Conservation (phyloP, 2,113 vertebrate genomes). For the Himantopus leucocephalus region DNA sequence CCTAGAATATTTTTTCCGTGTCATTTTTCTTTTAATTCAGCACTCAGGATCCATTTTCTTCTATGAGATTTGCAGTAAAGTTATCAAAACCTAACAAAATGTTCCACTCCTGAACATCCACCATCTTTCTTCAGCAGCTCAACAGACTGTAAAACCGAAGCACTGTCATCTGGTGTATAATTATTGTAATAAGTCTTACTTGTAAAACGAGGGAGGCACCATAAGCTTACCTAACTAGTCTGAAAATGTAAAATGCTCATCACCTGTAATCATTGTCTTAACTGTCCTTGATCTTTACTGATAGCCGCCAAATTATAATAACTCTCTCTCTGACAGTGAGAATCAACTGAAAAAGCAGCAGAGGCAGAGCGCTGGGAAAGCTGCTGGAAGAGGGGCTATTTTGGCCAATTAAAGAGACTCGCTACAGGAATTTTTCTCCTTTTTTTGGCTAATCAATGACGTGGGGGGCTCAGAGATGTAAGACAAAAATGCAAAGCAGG, state of each 20-base stretch:
- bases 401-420: background rate
- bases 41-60: background rate
- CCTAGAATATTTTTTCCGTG: background rate
- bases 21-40: background rate
- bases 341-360: background rate
- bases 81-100: constrained; percentile 33
- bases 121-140: background rate
- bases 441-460: background rate
- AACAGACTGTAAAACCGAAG: constrained; percentile 27
- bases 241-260: constrained; percentile 44
- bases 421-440: background rate
- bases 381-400: background rate
- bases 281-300: constrained; percentile 30
- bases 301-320: background rate
- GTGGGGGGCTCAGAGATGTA: background rate
- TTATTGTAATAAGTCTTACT: constrained; percentile 32
- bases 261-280: constrained; percentile 34
- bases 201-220: constrained; percentile 49
- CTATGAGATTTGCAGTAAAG: background rate
- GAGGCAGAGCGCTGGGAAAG: background rate
- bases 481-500: background rate
- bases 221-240: constrained; percentile 43
- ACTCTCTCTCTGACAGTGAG: background rate
- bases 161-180: constrained; percentile 2
- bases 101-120: background rate